Conservation (phyloP, 2,888 invertebrate species). For the Ormyrus pomaceus region DNA sequence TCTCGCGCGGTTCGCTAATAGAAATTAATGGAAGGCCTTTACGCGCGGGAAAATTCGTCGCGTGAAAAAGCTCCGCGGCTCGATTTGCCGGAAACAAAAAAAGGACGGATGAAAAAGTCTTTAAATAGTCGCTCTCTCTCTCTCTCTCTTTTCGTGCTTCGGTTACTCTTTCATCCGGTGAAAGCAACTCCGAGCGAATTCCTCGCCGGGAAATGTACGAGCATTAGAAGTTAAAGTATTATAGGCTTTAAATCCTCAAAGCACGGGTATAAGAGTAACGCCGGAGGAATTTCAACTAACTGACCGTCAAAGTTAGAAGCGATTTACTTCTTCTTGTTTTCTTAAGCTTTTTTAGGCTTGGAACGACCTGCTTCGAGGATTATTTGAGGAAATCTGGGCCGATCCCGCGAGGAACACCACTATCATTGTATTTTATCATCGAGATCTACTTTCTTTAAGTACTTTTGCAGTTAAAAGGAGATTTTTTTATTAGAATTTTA, state of each 20-base stretch:
- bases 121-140: conserved; percentile 22
- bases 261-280: conserved; percentile 45
- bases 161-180: conserved; percentile 39
- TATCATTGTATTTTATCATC: no score
- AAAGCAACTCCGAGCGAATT: conserved; percentile 42
- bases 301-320: conserved; percentile 41
- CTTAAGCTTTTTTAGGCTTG: no score
- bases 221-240: conserved; percentile 55
- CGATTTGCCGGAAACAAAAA: conserved; percentile 42
- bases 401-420: no score
- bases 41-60: conserved; percentile 34
- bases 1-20: conserved; percentile 28
- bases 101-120: not conserved
- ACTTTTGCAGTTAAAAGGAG: not conserved
- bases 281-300: conserved; percentile 41
- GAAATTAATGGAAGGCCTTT: conserved; percentile 45
- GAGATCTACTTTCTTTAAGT: not conserved
- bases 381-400: no score
- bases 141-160: conserved; percentile 1
- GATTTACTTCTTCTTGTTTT: conserved; percentile 26
- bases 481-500: conserved; percentile 3
- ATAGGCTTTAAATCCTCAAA: conserved; percentile 53
- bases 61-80: conserved; percentile 41
- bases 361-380: no score
- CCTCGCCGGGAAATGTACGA: conserved; percentile 34